Conservation (phyloP, 2,888 invertebrate genomes). For the Marronus borbonicus region DNA sequence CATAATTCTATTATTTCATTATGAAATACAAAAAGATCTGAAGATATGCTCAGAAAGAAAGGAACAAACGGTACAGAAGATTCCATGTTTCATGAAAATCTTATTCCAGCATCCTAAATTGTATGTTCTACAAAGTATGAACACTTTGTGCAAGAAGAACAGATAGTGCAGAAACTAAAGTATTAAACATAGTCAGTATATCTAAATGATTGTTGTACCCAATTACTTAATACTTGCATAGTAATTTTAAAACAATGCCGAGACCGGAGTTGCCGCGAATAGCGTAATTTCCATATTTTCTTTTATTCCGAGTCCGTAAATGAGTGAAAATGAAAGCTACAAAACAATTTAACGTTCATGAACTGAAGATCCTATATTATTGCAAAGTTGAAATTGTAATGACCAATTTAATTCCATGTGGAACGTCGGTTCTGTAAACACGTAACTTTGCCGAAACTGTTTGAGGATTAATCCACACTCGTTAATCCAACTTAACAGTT, state of each 20-base stretch:
- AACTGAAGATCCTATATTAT: constrained; percentile 19
- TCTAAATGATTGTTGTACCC: too few relatives aligned
- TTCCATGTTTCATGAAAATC: too few relatives aligned
- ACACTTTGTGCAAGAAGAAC: too few relatives aligned
- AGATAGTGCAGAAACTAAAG: too few relatives aligned
- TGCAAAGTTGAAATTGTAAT: constrained; percentile 32
- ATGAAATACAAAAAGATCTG: too few relatives aligned
- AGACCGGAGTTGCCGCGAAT: background rate
- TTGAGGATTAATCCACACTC: constrained; percentile 1
- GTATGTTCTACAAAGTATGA: too few relatives aligned
- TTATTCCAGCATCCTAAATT: too few relatives aligned
- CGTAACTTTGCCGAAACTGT: constrained; percentile 23
- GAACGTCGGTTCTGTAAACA: constrained; percentile 9
- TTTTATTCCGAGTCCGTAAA: background rate
- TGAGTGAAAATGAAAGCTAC: background rate
- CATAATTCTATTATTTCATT: too few relatives aligned
- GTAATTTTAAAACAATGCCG: background rate
- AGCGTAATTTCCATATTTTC: constrained; percentile 13
- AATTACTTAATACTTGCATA: background rate
- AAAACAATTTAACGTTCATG: constrained; percentile 26
- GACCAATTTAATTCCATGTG: constrained; percentile 35
- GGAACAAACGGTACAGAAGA: too few relatives aligned
- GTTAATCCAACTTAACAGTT: too few relatives aligned
- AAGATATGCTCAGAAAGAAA: too few relatives aligned
- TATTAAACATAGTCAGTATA: too few relatives aligned